These are phyloP conservation scores for Battus philenor DNA, from an alignment of 1,140 invertebrate genomes.

Conservation along the genomic window DNA sequence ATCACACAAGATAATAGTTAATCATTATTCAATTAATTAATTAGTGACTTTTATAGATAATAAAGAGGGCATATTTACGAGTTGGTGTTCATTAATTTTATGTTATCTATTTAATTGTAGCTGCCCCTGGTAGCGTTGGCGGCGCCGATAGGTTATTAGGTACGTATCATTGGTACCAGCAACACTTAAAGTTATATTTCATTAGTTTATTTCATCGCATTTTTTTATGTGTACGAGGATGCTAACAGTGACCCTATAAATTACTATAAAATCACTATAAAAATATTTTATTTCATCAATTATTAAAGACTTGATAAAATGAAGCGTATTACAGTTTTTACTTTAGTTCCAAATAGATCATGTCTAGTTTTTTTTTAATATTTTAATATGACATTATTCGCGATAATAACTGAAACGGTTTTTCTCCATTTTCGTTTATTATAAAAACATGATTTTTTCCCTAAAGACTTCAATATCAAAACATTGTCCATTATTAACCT, in stretches of 20 bases:
- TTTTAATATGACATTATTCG: no score
- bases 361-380: no score
- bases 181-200: slow-evolving; percentile 3
- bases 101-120: slow-evolving; percentile 64
- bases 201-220: slow-evolving; percentile 12
- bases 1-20: slow-evolving; percentile 50
- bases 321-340: no score
- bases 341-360: no score
- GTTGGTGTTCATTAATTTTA: slow-evolving; percentile 63
- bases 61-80: slow-evolving; percentile 68
- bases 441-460: no score
- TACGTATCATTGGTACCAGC: not conserved
- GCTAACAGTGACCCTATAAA: slow-evolving; percentile 14
- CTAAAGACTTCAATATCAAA: no score
- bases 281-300: no score
- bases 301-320: no score
- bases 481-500: no score
- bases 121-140: slow-evolving; percentile 28
- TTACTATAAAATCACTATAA: no score
- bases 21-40: slow-evolving; percentile 74
- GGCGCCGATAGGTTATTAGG: slow-evolving; percentile 13
- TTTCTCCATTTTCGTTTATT: no score
- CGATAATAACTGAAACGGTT: no score
- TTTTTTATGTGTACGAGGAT: slow-evolving; percentile 1
- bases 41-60: slow-evolving; percentile 71